Evolutionary conservation across 1,140 invertebrate genomes (phyloP), one percentile per base, ranked within the genome.

Genomic region (Drosophila repletoides): DNA sequence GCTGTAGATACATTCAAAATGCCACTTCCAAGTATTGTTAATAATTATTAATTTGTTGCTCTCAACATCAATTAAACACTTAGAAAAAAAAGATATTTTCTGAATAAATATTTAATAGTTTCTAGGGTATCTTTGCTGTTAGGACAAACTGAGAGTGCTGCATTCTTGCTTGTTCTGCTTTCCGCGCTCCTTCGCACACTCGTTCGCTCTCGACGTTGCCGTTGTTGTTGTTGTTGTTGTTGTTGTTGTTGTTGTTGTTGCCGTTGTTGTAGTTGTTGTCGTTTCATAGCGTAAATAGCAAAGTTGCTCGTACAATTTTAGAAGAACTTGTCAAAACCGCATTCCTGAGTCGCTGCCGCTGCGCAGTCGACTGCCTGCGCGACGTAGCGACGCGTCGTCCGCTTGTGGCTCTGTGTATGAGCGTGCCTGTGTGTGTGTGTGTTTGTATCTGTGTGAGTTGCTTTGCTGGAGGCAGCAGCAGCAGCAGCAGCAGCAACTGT

Each of bases 261-360:
- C 29, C 29, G 46, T 29, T 24, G 34, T 29, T 46, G 61, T 29
- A 38, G 55, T 34, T 46, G 69, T 74, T 46, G 75, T 76, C 74
- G 83, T 71, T 77, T 86, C 81, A 86, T 86, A 86, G 81, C 81
- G 79, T 86, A 88, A 88, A 88, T 88, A 88, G 84, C 84, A 88
- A 88, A 88, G 86, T 80, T 88, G 86, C 69, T 81, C 86, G 86
- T 77, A 88, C 86, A 88, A 86, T 88, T 88, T 88, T 88, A 88
- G 86, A 88, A 88, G 86, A 88, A 88, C 86, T 88, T 88, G 86
- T 88, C 86, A 88, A 88, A 88, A 88, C 86, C 86, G 76, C 86
- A 88, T 88, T 88, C 86, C 75, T 73, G 41, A 73, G 68, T 36
- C 75, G 55, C 77, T 56, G 70, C 66, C 29, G 72, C 72, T 63